Conservation (phyloP, 92 coral and sea anemone genomes). For the Muricea muricata region DNA sequence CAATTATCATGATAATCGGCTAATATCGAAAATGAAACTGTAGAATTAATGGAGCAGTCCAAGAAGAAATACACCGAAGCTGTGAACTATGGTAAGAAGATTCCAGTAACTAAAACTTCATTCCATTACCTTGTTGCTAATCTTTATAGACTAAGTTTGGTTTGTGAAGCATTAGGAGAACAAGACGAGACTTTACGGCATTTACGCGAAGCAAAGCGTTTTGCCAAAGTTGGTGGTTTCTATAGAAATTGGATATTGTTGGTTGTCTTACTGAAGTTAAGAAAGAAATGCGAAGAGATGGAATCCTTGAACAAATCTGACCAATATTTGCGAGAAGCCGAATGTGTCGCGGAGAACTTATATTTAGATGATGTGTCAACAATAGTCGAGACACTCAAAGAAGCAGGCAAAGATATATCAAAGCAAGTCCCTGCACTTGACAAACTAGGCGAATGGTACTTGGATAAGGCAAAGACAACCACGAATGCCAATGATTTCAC, state of each 20-base stretch:
- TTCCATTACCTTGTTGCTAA: neutral
- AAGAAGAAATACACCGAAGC: neutral
- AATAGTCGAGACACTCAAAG: neutral
- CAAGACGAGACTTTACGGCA: neutral
- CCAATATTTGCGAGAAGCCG: neutral
- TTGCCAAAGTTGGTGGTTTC: neutral
- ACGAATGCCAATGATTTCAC: constrained; percentile 16
- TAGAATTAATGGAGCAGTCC: too few relatives aligned
- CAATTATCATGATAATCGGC: too few relatives aligned
- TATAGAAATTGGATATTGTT: neutral
- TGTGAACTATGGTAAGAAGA: neutral
- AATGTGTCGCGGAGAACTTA: neutral
- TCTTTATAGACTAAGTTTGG: neutral
- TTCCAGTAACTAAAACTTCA: neutral
- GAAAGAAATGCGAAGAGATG: neutral
- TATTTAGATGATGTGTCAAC: neutral
- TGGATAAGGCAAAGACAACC: constrained; percentile 16
- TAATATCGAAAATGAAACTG: too few relatives aligned
- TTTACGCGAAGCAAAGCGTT: neutral
- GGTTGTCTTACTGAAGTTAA: neutral
- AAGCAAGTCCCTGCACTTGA: neutral
- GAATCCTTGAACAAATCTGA: neutral
- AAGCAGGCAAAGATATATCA: constrained; percentile 16
- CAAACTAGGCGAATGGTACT: constrained; percentile 28
- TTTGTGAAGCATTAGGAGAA: neutral